These are phyloP conservation scores for Diadumene lineata DNA, from an alignment of 92 coral and sea anemone genomes.

Conservation along the genomic window DNA sequence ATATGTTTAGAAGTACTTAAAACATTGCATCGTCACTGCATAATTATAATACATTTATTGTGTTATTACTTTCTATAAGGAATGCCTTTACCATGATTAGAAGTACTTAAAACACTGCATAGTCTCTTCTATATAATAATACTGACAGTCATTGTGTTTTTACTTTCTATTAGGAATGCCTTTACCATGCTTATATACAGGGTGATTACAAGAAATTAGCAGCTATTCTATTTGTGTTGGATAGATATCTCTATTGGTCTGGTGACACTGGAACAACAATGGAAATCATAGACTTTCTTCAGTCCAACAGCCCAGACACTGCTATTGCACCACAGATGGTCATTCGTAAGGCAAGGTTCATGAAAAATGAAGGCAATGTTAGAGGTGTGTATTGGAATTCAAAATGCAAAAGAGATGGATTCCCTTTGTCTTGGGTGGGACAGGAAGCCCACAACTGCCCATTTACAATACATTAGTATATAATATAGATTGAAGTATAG, in stretches of 20 bases:
- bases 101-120: too few species aligned
- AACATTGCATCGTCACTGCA: too few species aligned
- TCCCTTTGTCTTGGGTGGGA: too few species aligned
- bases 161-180: slow-evolving; percentile 94
- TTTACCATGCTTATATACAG: slow-evolving; percentile 74
- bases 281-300: slow-evolving; percentile 68
- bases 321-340: slow-evolving; percentile 92
- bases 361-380: slow-evolving; percentile 84
- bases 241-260: slow-evolving; percentile 95
- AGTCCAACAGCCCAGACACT: slow-evolving; percentile 59
- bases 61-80: too few species aligned
- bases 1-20: too few species aligned
- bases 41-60: too few species aligned
- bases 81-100: too few species aligned
- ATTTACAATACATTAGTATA: too few species aligned
- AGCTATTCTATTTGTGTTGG: slow-evolving; percentile 81
- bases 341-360: slow-evolving; percentile 80
- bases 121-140: neutral
- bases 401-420: too few species aligned
- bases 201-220: slow-evolving; percentile 66
- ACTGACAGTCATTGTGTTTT: neutral
- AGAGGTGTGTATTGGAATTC: slow-evolving; percentile 66
- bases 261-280: slow-evolving; percentile 72
- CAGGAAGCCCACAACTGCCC: too few species aligned
- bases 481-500: too few species aligned